Evolutionary conservation across 2,888 invertebrate genomes (phyloP).

Genomic region (Ametastegia equiseti): DNA sequence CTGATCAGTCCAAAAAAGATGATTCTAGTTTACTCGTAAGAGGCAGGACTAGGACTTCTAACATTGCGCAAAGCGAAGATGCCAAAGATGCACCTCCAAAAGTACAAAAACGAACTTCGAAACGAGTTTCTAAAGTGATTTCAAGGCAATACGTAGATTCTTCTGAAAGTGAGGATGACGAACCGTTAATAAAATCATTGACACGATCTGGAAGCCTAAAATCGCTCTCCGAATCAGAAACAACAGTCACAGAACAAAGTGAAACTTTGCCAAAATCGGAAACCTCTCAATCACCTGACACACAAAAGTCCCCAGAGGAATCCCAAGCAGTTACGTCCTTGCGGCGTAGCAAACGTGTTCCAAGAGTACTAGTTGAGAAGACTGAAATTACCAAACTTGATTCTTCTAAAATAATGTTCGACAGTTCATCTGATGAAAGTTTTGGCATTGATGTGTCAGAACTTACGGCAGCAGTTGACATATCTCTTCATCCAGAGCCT

Average conservation of each 20-base stretch:
- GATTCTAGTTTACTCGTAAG: not conserved
- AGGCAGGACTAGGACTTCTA: constrained; percentile 29
- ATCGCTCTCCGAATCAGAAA: constrained; percentile 3
- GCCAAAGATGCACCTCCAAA: constrained; percentile 11
- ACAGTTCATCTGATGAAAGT: constrained; percentile 72
- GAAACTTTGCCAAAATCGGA: constrained; percentile 23
- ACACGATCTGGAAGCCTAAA: constrained; percentile 16
- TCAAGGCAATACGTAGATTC: constrained; percentile 44
- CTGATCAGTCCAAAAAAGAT: not conserved
- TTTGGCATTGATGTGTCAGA: constrained; percentile 69
- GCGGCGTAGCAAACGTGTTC: constrained; percentile 63
- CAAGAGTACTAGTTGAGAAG: constrained; percentile 65
- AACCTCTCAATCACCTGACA: not conserved
- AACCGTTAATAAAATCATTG: constrained; percentile 54
- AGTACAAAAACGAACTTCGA: constrained; percentile 46
- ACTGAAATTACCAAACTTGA: constrained; percentile 68
- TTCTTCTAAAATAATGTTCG: constrained; percentile 63
- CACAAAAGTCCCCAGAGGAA: constrained; percentile 53
- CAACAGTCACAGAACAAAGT: not conserved
- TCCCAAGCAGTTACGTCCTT: constrained; percentile 51
- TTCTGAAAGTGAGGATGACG: constrained; percentile 68
- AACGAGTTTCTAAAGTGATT: constrained; percentile 22
- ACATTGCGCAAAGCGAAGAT: constrained; percentile 49
- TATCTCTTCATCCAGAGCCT: constrained; percentile 65
- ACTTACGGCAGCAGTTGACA: constrained; percentile 66